Conservation (phyloP, 2,888 invertebrate genomes). For the Lymantria monacha region DNA sequence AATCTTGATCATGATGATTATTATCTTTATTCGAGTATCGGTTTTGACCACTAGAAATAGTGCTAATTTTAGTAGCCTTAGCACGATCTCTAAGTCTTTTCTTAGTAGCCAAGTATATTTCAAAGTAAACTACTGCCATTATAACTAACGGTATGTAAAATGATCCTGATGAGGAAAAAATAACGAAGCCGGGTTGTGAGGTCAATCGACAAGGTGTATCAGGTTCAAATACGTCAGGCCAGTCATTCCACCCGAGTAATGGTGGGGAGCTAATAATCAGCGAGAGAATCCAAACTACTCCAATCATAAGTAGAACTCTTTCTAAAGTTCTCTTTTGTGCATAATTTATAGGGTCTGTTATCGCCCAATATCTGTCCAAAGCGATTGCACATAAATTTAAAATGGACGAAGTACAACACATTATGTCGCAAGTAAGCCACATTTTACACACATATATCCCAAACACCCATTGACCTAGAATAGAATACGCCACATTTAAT, state of each 20-base stretch:
- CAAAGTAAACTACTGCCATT: constrained; percentile 97
- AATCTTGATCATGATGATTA: constrained; percentile 86
- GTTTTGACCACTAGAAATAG: constrained; percentile 79
- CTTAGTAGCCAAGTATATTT: constrained; percentile 96
- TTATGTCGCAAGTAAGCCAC: constrained; percentile 97
- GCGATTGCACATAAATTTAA: constrained; percentile 97
- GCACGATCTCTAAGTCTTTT: constrained; percentile 92
- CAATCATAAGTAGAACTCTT: constrained; percentile 92
- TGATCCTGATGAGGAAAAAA: constrained; percentile 95
- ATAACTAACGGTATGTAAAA: constrained; percentile 97
- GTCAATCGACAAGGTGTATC: constrained; percentile 93
- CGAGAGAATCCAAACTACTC: constrained; percentile 92
- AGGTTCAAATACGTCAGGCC: constrained; percentile 91
- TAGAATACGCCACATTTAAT: constrained; percentile 95
- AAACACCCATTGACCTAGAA: constrained; percentile 95
- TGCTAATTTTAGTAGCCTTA: constrained; percentile 90
- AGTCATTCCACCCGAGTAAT: constrained; percentile 96
- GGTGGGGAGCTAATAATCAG: constrained; percentile 95
- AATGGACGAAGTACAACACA: constrained; percentile 98
- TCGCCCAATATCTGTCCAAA: constrained; percentile 96
- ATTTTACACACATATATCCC: constrained; percentile 96
- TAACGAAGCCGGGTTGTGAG: constrained; percentile 93
- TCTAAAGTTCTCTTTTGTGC: constrained; percentile 95
- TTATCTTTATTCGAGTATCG: constrained; percentile 72
- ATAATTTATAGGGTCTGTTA: constrained; percentile 96